These are phyloP conservation scores for Rhinopomastus cyanomelas DNA, from an alignment of 2,113 vertebrate genomes.

Conservation along the genomic window DNA sequence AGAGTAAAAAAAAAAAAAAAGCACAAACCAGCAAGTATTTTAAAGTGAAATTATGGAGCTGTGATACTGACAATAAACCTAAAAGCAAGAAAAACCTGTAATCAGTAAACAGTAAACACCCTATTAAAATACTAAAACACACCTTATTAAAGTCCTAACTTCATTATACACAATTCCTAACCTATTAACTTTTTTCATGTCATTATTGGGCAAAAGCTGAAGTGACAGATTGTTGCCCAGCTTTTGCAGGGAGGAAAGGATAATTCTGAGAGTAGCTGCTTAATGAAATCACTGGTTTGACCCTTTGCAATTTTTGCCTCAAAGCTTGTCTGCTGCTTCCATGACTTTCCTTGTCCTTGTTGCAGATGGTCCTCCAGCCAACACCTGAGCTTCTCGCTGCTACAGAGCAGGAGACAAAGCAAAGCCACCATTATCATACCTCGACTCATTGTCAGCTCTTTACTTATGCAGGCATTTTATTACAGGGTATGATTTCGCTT, in stretches of 20 bases:
- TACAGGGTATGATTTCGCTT: neutral
- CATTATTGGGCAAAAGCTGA: neutral
- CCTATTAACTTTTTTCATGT: neutral
- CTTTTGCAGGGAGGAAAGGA: neutral
- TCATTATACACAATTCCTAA: neutral
- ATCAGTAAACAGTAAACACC: neutral
- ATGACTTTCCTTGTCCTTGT: slow-evolving; percentile 43
- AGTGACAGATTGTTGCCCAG: neutral
- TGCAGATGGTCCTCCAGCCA: slow-evolving; percentile 45
- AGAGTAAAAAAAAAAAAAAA: neutral
- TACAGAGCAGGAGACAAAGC: slow-evolving; percentile 35
- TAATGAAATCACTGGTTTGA: slow-evolving; percentile 16
- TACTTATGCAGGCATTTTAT: neutral
- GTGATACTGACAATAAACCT: neutral
- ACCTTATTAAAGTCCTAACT: neutral
- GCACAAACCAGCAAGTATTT: neutral
- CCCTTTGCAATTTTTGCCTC: neutral
- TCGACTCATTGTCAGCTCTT: neutral
- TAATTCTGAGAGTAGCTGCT: neutral
- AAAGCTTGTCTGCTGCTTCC: neutral
- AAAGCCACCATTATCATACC: neutral
- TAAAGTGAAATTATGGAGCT: neutral
- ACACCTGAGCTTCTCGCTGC: neutral
- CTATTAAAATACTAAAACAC: too few relatives aligned
- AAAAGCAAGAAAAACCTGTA: neutral